Evolutionary conservation across 2,888 invertebrate species (phyloP).

Genomic region (Hesperia comma): DNA sequence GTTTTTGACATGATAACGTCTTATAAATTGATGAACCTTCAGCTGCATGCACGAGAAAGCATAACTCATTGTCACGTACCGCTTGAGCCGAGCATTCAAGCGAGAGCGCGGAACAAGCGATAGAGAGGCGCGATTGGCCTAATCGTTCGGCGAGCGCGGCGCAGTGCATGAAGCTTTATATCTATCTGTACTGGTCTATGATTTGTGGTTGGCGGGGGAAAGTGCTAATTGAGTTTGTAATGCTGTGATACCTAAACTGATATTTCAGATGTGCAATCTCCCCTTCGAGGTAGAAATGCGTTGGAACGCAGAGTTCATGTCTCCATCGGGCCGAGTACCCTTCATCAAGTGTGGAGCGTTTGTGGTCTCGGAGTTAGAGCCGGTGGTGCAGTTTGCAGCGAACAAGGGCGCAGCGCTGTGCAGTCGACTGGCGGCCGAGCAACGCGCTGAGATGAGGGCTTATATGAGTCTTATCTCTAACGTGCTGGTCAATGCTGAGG

Average conservation of each 20-base stretch:
- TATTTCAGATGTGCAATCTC: constrained; percentile 90
- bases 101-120: too few species aligned
- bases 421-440: constrained; percentile 86
- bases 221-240: too few species aligned
- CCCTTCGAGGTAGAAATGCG: constrained; percentile 92
- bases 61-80: too few species aligned
- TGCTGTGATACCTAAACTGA: not conserved
- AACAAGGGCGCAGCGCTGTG: constrained; percentile 93
- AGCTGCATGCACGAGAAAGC: too few species aligned
- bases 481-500: constrained; percentile 96
- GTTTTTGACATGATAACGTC: too few species aligned
- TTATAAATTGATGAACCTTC: too few species aligned
- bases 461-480: constrained; percentile 96
- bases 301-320: constrained; percentile 98
- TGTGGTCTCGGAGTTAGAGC: constrained; percentile 94
- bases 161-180: too few species aligned
- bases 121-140: too few species aligned
- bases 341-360: constrained; percentile 96
- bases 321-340: constrained; percentile 96
- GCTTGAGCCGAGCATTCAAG: too few species aligned
- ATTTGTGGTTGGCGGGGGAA: too few species aligned
- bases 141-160: too few species aligned
- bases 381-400: constrained; percentile 94
- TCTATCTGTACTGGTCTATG: too few species aligned
- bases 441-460: constrained; percentile 96